Conservation (phyloP, 2,888 invertebrate genomes). For the Zygothrica quintamaculata region DNA sequence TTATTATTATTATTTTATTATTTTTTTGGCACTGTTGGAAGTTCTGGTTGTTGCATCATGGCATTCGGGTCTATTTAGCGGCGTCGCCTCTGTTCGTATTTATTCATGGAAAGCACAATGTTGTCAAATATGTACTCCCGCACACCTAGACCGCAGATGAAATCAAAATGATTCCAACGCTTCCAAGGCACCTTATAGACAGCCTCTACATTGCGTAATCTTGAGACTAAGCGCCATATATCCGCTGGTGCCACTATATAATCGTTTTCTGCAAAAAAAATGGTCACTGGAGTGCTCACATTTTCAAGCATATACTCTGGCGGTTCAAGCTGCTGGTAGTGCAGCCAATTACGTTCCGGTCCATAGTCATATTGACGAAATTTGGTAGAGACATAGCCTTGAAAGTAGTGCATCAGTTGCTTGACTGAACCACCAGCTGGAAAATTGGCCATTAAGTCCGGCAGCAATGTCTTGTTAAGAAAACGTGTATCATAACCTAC, state of each 20-base stretch:
- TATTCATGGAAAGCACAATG: constrained; percentile 78
- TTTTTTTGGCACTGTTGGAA: constrained; percentile 73
- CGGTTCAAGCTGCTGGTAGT: constrained; percentile 80
- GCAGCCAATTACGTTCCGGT: constrained; percentile 74
- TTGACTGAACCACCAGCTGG: constrained; percentile 83
- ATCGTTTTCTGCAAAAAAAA: constrained; percentile 83
- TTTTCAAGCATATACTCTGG: constrained; percentile 82
- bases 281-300: constrained; percentile 78
- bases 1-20: constrained; percentile 34
- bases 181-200: constrained; percentile 83
- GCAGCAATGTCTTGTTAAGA: constrained; percentile 81
- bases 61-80: constrained; percentile 21
- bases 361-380: constrained; percentile 83
- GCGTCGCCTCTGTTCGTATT: constrained; percentile 74
- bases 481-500: constrained; percentile 82
- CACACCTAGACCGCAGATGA: constrained; percentile 82
- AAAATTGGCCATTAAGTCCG: constrained; percentile 82
- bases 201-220: constrained; percentile 75
- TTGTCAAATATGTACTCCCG: constrained; percentile 83
- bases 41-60: constrained; percentile 50
- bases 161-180: constrained; percentile 83
- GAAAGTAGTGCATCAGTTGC: constrained; percentile 83
- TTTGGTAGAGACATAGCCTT: constrained; percentile 82
- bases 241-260: constrained; percentile 83
- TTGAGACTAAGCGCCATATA: constrained; percentile 76